Evolutionary conservation across 2,113 vertebrate genomes (phyloP), one percentile per base, ranked within the genome.

Genomic region (Dicaeum eximium): DNA sequence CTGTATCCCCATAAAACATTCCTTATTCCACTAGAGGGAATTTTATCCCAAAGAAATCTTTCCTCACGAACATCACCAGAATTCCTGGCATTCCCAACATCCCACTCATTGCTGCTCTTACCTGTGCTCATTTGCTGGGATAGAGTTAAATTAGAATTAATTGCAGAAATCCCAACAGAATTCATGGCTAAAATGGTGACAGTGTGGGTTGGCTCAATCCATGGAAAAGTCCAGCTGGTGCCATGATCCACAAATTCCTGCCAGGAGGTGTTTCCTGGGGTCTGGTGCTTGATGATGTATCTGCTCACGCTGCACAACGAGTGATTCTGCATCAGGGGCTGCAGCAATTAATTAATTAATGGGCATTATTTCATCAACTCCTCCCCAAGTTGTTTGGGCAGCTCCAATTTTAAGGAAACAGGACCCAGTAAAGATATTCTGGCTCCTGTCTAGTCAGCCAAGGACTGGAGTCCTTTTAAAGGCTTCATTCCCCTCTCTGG

Each of bases 61-160:
- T 69, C 19, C 27, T 44, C 47, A 61, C 6, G 74, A 73, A 27
- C 82, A 78, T 9, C 65, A 4, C 28, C 31, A 82, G 18, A 22
- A 71, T n/a, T n/a, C 80, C 47, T 3, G 33, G 18, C 33, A 28
- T 30, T 31, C 50, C 11, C 62, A 65, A 81, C 16, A n/a, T 21
- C 27, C 27, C 35, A 17, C 51, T 23, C 16, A 2, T 2, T 1
- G 15, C 42, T 45, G n/a, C 51, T 77, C 97, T 97, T 96, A 98
- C 98, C 98, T 98, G 95, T 93, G 93, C 98, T 99, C 86, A 98
- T 95, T 28, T 94, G 95, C 96, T 92, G 97, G 20, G 98, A 98
- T 1, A 99, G 97, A 4, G 98, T 99, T 96, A 99, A 98, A 95
- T 99, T 98, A 27, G 97, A 98, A 97, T 99, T 99, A 53, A 94